Base-by-base conservation (phyloP, 2,113 vertebrate genomes). In the Mobula birostris region DNA sequence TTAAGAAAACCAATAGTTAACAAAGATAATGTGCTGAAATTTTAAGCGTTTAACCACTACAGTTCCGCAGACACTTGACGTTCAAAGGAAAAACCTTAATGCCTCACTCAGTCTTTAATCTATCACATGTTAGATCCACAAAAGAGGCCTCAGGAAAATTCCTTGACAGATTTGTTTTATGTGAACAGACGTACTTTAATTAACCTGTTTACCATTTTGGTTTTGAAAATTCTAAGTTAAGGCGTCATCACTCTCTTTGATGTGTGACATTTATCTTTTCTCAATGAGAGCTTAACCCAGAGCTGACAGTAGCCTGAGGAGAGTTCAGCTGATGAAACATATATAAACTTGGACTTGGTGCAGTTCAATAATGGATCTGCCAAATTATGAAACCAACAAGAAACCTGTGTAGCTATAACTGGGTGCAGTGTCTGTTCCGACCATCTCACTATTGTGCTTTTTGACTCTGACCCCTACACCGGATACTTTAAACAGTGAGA, bases 41-140 rank as follows among this genome's bases (percentile, higher is more conserved):
- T 12, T n/a, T 88, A 88, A 88, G 7, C 48, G 5, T 82, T 82
- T 19, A 82, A 48, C 7, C 0, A 48, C 17, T 63, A 29, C 83
- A 88, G 58, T 88, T 15, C 27, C 82, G 9, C 8, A 85, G 7
- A 19, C 48, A 27, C 48, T 58, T 5, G 8, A 8, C 82, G 3
- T 9, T 58, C 40, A 36, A 36, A 32, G 9, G 61, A 36, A 36
- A 48, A 94, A 24, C 21, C 17, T 68, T 40, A 29, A 11, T 70
- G 27, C 58, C 9, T 94, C 95, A 95, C 94, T 94, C 56, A 8
- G n/a, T 94, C 17, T 36, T 90, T 72, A 63, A 24, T 88, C 61
- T 61, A 14, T 24, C 9, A 27, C 9, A 48, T 21, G 56, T 9
- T 56, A 29, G 48, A 21, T 27, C 8, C 58, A 24, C 21, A 29